Evolutionary conservation across 92 coral and sea anemone species (phyloP), one percentile per base, ranked within the genome.

Genomic region (Meandrina meandrites): DNA sequence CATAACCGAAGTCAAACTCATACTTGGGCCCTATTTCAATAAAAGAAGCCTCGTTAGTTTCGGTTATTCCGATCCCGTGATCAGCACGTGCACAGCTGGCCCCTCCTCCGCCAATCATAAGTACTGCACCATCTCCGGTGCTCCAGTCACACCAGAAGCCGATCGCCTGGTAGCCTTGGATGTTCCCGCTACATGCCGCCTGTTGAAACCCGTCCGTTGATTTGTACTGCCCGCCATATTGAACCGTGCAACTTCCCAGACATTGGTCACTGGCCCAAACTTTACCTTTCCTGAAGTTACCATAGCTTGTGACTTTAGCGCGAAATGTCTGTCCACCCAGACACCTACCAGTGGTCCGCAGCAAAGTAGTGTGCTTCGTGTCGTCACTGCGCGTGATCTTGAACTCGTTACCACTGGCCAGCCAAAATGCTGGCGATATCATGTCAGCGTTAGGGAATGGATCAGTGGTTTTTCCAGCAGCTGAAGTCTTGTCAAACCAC

Each of bases 191-290:
- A 14, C 69, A 62, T 6, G 30, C 2, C 14, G 69, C 31, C 30
- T 62, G 69, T 10, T 62, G 13, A 3, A 62, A 62, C 0, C 69
- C 69, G 2, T 9, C 69, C 5, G 69, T 74, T 74, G 0, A 16
- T 37, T 34, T 36, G 50, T 74, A 74, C 50, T 74, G 16, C 0
- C 78, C 78, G 78, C 78, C 53, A 74, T 74, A 36, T 74, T 34
- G 7, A 74, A 40, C 51, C 53, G 4, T 35, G 14, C 78, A 74
- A 37, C n/a, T 36, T 16, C 78, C 78, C 24, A 74, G n/a, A n/a
- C 78, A 74, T 31, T 11, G 47, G 27, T 36, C 0, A 74, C 3
- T 36, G 78, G 78, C 24, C 51, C 51, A 74, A 21, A 36, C 53
- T 9, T 21, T 0, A n/a, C 78, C 72, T 11, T 67, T 67, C 19